Base-by-base conservation (phyloP, 2,113 vertebrate genomes). In the Notothenia rossii region DNA sequence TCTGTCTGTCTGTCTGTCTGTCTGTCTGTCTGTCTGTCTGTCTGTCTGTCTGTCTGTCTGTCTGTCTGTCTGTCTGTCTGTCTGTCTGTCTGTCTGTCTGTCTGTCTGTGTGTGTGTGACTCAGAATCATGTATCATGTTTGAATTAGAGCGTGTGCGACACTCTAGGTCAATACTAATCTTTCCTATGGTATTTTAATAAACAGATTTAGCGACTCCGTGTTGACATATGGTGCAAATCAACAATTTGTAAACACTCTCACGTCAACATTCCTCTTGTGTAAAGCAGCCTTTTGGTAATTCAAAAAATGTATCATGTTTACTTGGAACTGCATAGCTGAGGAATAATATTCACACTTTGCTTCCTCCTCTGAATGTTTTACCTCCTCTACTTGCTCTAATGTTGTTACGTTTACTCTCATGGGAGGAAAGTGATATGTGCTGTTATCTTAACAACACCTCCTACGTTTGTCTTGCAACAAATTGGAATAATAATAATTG, bases 191-290 rank as follows among this genome's bases (percentile, higher is more conserved):
- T 17, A 40, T 60, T 73, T 53, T 8, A 40, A 13, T 40, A 55
- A 51, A 29, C n/a, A 4, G 1, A 69, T 75, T 64, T 69, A 48
- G 33, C 25, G 60, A 48, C 15, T 18, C 1, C 1, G 10, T 63
- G 22, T 77, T 74, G 75, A 86, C 71, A 67, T 49, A 56, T 14
- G 58, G 43, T 43, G 18, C 48, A 69, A 33, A 79, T 75, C 40
- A 33, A 14, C 18, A 59, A 29, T 75, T 58, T 76, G 62, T 56
- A 56, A 81, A 77, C 56, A 61, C 13, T 60, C 49, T 25, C 22
- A 33, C 8, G 56, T 69, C 59, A 75, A 7, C 69, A 3, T 71
- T 62, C 10, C 50, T 72, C 18, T 46, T 18, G 11, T 45, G 60
- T 55, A 40, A 45, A 40, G 65, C 43, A 67, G 43, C 59, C 36